Evolutionary conservation across 1,140 invertebrate genomes (phyloP).

Genomic region (Mya arenaria): DNA sequence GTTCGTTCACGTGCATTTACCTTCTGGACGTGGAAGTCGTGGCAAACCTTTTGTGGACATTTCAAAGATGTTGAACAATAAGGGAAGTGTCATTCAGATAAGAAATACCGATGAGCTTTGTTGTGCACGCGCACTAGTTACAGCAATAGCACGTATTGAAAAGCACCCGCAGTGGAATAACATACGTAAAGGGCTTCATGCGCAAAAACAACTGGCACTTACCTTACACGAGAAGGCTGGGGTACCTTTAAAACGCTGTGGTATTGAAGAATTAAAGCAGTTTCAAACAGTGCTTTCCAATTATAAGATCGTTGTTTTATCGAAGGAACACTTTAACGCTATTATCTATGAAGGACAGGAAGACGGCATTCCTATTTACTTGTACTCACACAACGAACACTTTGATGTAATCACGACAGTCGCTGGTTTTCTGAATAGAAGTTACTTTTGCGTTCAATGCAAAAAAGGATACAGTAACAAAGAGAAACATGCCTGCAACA

Average conservation of each 20-base stretch:
- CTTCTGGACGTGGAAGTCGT: not conserved
- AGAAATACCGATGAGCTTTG: constrained; percentile 7
- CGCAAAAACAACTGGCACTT: constrained; percentile 9
- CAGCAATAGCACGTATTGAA: not conserved
- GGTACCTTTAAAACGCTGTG: not conserved
- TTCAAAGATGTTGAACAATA: constrained; percentile 9
- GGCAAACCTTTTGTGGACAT: not conserved
- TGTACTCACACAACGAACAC: constrained; percentile 18
- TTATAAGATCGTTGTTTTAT: not conserved
- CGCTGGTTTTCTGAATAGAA: constrained; percentile 5
- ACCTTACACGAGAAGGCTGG: not conserved
- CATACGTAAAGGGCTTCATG: not conserved
- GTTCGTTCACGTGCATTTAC: not conserved
- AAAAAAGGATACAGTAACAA: constrained; percentile 13
- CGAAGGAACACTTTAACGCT: constrained; percentile 11
- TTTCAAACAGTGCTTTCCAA: not conserved
- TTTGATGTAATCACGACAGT: constrained; percentile 30
- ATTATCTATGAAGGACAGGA: constrained; percentile 6
- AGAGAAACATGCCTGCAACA: not conserved
- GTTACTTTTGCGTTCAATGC: constrained; percentile 2
- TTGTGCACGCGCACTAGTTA: not conserved
- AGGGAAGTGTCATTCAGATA: constrained; percentile 7
- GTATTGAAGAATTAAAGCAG: constrained; percentile 5
- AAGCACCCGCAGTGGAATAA: constrained; percentile 11
- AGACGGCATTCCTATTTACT: not conserved